Evolutionary conservation across 1,140 invertebrate genomes (phyloP), one percentile per base, ranked within the genome.

Genomic region (Drosophila sproati): DNA sequence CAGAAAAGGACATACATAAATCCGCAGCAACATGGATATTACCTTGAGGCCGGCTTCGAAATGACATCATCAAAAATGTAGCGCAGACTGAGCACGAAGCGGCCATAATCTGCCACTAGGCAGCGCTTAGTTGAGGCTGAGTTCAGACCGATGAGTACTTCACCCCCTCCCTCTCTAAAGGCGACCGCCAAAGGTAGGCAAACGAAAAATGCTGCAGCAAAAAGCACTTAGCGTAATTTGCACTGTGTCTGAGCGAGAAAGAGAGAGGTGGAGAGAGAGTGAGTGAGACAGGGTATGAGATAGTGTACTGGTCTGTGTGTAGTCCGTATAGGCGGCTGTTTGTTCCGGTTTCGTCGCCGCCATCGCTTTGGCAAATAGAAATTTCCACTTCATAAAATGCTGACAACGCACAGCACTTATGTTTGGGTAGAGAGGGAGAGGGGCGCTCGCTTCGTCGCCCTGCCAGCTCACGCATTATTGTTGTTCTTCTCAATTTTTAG

Each of bases 41-140:
- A 67, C 79, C 83, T 76, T 66, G 55, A 66, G 51, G 73, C 73
- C 77, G 60, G 66, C 83, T 83, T 83, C 77, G 32, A 88, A 88
- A 88, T 89, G 83, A 88, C 83, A 88, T 88, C 83, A 89, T 88
- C 83, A 88, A 88, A 88, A 83, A 88, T 88, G 83, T 88, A 83
- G 77, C 79, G 55, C 75, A 63, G 59, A 48, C 76, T 71, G 68
- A 79, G 78, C 80, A 80, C 77, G 89, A 88, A 83, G 82, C 80
- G 85, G 60, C 85, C 83, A 88, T 88, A 88, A 88, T 88, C 83
- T 88, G 83, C 83, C 83, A 89, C 85, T 85, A 85, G 85, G 77
- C 79, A 73, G 57, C 85, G 77, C 83, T 81, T 88, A 89, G 85
- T 85, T 78, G 63, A n/a, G 82, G 39, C 41, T 69, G 48, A 43